Percentiles rank a stretch among this genome's conserved stretches.
phyloP scores from a whole-genome alignment of 2,113 vertebrate species.

The Aviceda subcristata region DNA sequence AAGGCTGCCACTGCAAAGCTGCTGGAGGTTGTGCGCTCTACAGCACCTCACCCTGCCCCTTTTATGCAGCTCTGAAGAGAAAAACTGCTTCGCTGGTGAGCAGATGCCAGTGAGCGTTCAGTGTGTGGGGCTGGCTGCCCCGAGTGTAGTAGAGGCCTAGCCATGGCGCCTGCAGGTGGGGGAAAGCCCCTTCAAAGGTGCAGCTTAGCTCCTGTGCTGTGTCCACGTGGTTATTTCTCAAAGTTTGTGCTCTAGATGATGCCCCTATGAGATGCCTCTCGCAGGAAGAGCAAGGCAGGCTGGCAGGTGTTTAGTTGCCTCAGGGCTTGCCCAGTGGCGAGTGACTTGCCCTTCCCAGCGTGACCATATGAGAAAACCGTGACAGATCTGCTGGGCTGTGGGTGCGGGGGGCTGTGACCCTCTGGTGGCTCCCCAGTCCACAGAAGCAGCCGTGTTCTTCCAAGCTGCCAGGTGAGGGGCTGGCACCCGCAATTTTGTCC shows the following conservation, averaged over 20 bases:
- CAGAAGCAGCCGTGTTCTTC: fast-evolving
- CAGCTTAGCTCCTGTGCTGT: not conserved
- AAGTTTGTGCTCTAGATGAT: not conserved
- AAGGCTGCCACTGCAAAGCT: not conserved
- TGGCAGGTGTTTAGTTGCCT: not conserved
- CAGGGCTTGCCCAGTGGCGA: fast-evolving
- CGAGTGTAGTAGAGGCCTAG: fast-evolving
- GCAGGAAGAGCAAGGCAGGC: fast-evolving
- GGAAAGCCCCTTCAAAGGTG: fast-evolving
- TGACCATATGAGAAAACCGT: fast-evolving
- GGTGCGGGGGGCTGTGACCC: not conserved
- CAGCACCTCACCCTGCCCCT: not conserved
- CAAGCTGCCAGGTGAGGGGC: not conserved
- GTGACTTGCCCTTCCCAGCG: fast-evolving
- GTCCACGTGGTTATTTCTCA: fast-evolving
- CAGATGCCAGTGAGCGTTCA: fast-evolving
- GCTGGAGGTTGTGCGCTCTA: not conserved
- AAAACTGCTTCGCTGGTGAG: not conserved
- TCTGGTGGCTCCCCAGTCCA: fast-evolving
- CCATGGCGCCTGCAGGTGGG: fast-evolving
- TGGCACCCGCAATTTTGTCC: fast-evolving
- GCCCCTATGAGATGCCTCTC: fast-evolving
- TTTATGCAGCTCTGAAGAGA: not conserved
- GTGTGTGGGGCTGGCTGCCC: not conserved
- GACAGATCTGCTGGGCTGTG: not conserved